Conservation (phyloP, 2,888 invertebrate genomes). For the Acleris holmiana region DNA sequence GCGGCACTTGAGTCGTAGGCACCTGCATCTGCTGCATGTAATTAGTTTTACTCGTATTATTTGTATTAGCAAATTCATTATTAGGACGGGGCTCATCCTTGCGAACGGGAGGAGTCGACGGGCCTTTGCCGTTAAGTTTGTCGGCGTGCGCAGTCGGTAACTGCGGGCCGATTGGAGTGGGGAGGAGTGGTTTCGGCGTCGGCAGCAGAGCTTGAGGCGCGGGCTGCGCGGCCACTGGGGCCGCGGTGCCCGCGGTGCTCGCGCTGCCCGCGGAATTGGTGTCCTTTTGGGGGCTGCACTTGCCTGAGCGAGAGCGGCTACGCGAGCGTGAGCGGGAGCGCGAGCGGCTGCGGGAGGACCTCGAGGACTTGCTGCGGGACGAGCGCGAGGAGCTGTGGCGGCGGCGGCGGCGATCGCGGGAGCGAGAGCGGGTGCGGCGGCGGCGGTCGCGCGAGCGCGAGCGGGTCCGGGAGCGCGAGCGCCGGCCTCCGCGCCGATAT, state of each 20-base stretch:
- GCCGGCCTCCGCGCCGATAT: conserved; percentile 66
- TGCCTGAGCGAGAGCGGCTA: conserved; percentile 82
- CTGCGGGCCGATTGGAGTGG: conserved; percentile 67
- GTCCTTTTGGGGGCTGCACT: conserved; percentile 77
- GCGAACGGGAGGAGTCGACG: conserved; percentile 51
- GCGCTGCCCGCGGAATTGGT: conserved; percentile 58
- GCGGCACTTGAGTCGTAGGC: conserved; percentile 62
- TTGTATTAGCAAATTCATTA: conserved; percentile 42
- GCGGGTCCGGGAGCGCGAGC: conserved; percentile 65
- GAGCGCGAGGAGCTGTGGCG: conserved; percentile 75
- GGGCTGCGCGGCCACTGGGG: conserved; percentile 46
- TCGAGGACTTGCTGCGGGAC: conserved; percentile 74
- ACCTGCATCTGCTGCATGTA: conserved; percentile 48
- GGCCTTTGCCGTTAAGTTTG: conserved; percentile 52
- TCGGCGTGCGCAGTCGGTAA: conserved; percentile 53
- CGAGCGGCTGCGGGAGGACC: conserved; percentile 59
- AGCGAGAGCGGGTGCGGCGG: conserved; percentile 60
- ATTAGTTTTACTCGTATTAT: conserved; percentile 46
- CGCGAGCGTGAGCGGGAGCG: conserved; percentile 52
- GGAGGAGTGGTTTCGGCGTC: conserved; percentile 56
- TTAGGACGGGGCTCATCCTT: conserved; percentile 43
- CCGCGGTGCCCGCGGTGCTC: conserved; percentile 54
- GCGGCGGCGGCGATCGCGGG: conserved; percentile 72
- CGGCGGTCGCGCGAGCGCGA: conserved; percentile 63
- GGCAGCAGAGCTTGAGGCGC: conserved; percentile 57